Evolutionary conservation across 2,113 vertebrate species (phyloP).

Genomic region (Chlorocebus sabaeus): DNA sequence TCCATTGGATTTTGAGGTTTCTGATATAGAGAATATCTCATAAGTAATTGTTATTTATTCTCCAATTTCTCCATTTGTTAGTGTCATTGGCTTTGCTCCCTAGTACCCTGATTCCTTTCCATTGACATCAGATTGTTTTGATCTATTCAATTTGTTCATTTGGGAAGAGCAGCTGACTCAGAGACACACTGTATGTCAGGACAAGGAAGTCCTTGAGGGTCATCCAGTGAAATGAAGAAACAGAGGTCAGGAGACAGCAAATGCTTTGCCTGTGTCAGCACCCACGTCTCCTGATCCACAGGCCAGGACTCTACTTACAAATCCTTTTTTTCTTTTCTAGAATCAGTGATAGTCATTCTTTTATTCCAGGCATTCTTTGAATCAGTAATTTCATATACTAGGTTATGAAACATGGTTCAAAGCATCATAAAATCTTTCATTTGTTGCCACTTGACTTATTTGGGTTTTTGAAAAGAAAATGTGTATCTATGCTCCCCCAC

Average conservation of each 20-base stretch:
- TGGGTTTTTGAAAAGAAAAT: not conserved
- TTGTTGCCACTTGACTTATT: not conserved
- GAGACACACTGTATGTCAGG: not conserved
- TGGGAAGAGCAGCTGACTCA: not conserved
- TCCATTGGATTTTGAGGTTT: conserved; percentile 39
- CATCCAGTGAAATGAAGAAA: not conserved
- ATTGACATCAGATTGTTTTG: not conserved
- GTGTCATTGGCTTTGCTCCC: not conserved
- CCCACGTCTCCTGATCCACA: not conserved
- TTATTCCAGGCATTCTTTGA: not conserved
- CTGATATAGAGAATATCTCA: conserved; percentile 22
- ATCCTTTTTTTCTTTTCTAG: not conserved
- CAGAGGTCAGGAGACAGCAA: not conserved
- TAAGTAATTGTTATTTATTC: not conserved
- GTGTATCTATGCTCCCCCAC: too few species aligned
- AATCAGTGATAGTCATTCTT: not conserved
- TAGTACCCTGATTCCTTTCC: not conserved
- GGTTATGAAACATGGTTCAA: not conserved
- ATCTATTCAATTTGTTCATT: not conserved
- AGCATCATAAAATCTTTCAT: not conserved
- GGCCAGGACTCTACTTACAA: not conserved
- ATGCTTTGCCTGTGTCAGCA: not conserved
- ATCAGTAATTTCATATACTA: not conserved
- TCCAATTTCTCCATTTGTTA: not conserved
- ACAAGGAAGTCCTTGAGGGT: not conserved